These are phyloP conservation scores for Marcusenius ussheri DNA, from an alignment of 2,113 vertebrate genomes.

Conservation along the genomic window DNA sequence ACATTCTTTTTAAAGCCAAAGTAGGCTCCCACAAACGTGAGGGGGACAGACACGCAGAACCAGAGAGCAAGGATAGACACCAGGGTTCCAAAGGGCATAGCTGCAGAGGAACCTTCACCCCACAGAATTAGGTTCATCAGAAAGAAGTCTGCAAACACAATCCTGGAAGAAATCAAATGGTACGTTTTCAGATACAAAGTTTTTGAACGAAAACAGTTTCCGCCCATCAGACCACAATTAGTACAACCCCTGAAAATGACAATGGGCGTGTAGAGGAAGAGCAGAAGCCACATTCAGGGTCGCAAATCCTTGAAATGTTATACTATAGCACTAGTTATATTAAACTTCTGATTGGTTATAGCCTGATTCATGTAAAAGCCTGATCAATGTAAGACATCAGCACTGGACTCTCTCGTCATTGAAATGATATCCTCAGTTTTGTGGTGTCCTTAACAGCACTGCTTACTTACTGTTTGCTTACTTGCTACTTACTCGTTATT, in stretches of 20 bases:
- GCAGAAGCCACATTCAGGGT: not conserved
- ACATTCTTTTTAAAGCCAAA: slow-evolving; percentile 92
- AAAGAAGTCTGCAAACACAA: slow-evolving; percentile 93
- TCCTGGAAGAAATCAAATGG: slow-evolving; percentile 55
- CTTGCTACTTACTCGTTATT: not conserved
- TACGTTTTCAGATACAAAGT: not conserved
- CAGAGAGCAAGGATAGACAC: slow-evolving; percentile 88
- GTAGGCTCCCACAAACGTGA: slow-evolving; percentile 88
- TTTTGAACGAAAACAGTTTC: not conserved
- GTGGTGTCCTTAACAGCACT: not conserved
- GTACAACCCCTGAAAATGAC: not conserved
- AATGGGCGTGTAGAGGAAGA: not conserved
- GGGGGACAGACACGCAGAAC: slow-evolving; percentile 91
- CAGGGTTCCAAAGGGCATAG: slow-evolving; percentile 87
- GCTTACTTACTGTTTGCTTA: not conserved
- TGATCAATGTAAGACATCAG: not conserved
- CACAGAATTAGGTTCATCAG: slow-evolving; percentile 93
- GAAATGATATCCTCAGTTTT: not conserved
- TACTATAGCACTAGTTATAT: not conserved
- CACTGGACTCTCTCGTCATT: not conserved
- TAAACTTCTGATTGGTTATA: not conserved
- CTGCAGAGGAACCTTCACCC: slow-evolving; percentile 90
- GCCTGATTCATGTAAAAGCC: not conserved
- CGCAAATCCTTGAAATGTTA: not conserved
- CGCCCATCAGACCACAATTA: not conserved